Evolutionary conservation across 2,113 vertebrate genomes (phyloP).

Genomic region (Protobothrops flavoviridis): DNA sequence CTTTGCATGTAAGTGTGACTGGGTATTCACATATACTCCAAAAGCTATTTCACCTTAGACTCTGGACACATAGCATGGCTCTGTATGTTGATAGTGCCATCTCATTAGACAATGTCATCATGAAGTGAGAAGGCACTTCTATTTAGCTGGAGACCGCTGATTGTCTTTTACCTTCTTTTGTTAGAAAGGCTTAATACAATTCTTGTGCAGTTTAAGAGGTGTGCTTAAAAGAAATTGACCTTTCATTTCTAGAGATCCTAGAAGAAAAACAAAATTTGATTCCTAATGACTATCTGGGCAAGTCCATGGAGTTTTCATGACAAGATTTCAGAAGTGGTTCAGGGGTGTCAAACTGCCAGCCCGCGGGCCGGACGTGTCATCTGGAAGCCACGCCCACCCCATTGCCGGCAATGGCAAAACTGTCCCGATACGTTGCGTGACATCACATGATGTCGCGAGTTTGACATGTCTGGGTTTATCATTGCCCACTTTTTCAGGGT

Average conservation of each 20-base stretch:
- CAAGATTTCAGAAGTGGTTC: not conserved
- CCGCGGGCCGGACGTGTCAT: too few relatives aligned
- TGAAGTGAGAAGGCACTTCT: not conserved
- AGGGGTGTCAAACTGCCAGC: too few relatives aligned
- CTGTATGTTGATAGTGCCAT: not conserved
- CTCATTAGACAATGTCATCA: not conserved
- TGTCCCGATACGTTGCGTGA: too few relatives aligned
- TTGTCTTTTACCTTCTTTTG: not conserved
- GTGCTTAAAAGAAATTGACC: not conserved
- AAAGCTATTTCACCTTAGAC: not conserved
- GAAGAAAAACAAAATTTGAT: not conserved
- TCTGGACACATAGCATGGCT: not conserved
- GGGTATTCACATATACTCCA: not conserved
- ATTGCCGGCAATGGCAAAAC: too few relatives aligned
- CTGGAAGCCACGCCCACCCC: too few relatives aligned
- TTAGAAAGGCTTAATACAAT: not conserved
- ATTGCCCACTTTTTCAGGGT: not conserved
- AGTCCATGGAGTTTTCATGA: not conserved
- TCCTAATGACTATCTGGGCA: not conserved
- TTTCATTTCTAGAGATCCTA: not conserved
- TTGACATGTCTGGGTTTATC: not conserved
- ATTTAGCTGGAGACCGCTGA: not conserved
- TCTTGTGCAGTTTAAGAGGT: not conserved
- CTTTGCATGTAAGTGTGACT: not conserved
- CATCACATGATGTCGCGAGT: too few relatives aligned